These are phyloP conservation scores for Cherax quadricarinatus DNA, from an alignment of 1,140 invertebrate genomes.

Conservation along the genomic window DNA sequence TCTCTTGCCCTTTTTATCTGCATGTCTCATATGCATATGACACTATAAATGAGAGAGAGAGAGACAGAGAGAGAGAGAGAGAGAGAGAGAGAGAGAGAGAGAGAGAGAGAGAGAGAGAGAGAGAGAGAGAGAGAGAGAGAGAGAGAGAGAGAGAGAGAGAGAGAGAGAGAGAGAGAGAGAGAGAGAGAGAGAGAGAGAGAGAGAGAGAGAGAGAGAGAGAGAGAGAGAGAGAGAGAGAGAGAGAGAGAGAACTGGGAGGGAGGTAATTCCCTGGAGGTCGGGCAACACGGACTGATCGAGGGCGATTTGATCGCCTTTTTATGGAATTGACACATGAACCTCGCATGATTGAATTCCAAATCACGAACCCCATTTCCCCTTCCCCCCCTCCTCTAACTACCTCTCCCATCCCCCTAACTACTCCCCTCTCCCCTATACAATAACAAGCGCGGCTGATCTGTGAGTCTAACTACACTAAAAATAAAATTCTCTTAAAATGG, in stretches of 20 bases:
- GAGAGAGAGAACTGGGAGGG: conserved; percentile 18
- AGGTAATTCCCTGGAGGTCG: conserved; percentile 16
- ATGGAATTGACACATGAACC: conserved; percentile 69
- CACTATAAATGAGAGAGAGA: no score
- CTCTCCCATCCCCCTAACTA: neutral
- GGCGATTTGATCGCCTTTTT: conserved; percentile 65
- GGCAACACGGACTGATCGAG: conserved; percentile 7
- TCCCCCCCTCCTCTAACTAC: neutral
- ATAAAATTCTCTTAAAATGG: no score
- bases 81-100: no score
- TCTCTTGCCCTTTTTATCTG: no score
- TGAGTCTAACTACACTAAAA: no score
- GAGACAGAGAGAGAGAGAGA: no score
- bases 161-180: no score
- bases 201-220: neutral
- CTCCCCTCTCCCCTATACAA: neutral
- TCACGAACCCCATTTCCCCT: conserved; percentile 33
- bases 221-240: conserved; percentile 17
- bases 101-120: no score
- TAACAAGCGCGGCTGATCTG: no score
- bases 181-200: neutral
- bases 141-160: no score
- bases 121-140: no score
- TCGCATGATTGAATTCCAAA: conserved; percentile 67
- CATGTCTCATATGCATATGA: no score